A percentile compares a stretch with the other conserved stretches of the same genome.
Conservation (phyloP, 2,797 vertebrate species). For the Lagodon rhomboides region DNA sequence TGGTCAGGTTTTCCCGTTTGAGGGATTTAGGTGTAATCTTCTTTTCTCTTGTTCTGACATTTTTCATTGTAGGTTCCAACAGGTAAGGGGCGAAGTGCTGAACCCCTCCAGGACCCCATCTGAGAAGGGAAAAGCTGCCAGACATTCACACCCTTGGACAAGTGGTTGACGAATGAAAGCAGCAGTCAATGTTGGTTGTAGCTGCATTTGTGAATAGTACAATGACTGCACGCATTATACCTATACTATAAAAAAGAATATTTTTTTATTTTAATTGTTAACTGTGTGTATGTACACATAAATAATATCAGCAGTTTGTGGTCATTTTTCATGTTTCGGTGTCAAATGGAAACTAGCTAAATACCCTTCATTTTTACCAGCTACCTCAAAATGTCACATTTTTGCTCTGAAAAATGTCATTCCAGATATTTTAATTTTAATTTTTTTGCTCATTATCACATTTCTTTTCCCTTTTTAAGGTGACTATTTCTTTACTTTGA, state of each 20-base stretch:
- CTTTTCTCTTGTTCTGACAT: neutral
- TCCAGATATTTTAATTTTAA: neutral
- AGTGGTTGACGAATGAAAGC: neutral
- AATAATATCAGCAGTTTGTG: neutral
- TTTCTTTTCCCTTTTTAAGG: neutral
- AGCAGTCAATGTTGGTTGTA: neutral
- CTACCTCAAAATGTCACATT: neutral
- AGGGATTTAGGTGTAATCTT: neutral
- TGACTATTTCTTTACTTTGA: neutral
- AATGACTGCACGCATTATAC: neutral
- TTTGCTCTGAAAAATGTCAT: neutral
- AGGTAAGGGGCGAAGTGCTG: neutral
- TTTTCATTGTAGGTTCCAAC: slow-evolving; percentile 1
- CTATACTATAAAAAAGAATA: neutral
- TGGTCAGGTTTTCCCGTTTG: neutral
- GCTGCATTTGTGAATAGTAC: neutral
- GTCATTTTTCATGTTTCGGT: no score
- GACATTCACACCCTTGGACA: neutral
- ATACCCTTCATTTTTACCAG: neutral
- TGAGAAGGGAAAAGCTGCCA: neutral
- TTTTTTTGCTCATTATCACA: neutral
- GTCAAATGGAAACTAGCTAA: no score
- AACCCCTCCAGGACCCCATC: neutral
- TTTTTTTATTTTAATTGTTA: neutral
- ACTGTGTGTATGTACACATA: neutral